Evolutionary conservation across 2,113 vertebrate genomes (phyloP).

Genomic region (Pedetes capensis): DNA sequence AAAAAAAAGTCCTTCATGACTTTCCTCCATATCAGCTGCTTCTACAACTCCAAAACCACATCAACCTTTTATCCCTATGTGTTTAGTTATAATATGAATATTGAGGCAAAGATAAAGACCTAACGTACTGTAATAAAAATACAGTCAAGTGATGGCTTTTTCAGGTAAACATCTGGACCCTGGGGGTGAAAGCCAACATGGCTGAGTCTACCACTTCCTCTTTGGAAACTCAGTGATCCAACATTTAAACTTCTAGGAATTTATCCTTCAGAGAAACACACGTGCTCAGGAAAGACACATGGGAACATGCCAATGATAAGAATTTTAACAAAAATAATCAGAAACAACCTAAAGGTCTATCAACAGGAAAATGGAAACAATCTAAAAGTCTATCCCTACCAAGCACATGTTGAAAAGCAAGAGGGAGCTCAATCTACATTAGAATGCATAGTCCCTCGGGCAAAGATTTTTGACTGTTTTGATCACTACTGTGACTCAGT

Average conservation of each 20-base stretch:
- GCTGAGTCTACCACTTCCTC: background rate
- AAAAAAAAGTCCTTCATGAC: background rate
- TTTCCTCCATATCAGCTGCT: background rate
- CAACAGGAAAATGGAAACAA: background rate
- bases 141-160: background rate
- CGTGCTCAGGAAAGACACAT: background rate
- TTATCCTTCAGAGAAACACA: background rate
- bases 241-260: constrained; percentile 12
- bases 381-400: background rate
- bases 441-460: background rate
- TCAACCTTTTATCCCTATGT: background rate
- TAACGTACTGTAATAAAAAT: background rate
- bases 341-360: background rate
- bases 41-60: background rate
- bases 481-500: background rate
- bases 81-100: background rate
- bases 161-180: background rate
- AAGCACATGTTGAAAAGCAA: background rate
- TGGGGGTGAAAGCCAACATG: background rate
- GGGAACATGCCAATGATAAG: background rate
- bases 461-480: background rate
- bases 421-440: background rate
- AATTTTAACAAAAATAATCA: background rate
- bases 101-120: background rate
- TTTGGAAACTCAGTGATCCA: background rate